Evolutionary conservation across 2,888 invertebrate species (phyloP).

Genomic region (Flexamia atlantica): DNA sequence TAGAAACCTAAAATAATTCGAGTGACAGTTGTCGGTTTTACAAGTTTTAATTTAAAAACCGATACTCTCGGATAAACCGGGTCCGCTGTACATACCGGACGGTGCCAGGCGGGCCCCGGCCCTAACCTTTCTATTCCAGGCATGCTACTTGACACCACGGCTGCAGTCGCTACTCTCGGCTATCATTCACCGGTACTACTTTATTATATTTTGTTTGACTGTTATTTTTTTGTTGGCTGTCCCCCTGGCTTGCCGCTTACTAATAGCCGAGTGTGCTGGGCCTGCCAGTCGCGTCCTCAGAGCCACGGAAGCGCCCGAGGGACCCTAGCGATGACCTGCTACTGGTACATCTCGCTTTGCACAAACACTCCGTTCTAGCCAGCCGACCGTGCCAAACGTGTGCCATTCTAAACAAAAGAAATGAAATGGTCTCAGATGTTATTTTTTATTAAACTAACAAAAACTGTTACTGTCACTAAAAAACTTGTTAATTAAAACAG

Average conservation of each 20-base stretch:
- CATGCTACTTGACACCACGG: slow-evolving; percentile 58
- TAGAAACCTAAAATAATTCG: no score
- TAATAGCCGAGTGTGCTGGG: slow-evolving; percentile 66
- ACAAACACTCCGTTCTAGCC: slow-evolving; percentile 76
- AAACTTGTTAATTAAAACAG: no score
- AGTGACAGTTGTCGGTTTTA: no score
- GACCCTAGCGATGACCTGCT: slow-evolving; percentile 91
- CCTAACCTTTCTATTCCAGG: slow-evolving; percentile 64
- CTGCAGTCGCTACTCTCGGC: slow-evolving; percentile 61
- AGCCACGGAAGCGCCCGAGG: slow-evolving; percentile 92
- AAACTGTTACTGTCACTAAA: no score
- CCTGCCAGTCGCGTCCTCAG: slow-evolving; percentile 69
- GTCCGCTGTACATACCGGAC: neutral
- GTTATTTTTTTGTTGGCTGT: slow-evolving; percentile 69
- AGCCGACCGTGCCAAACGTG: no score
- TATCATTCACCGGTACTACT: slow-evolving; percentile 54
- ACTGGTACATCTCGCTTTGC: slow-evolving; percentile 92
- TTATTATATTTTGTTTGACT: slow-evolving; percentile 69
- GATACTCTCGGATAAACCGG: no score
- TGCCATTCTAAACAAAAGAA: no score
- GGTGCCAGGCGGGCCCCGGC: slow-evolving; percentile 9
- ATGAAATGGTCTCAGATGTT: no score
- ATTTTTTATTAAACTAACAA: no score
- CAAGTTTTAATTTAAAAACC: no score
- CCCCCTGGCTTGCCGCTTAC: slow-evolving; percentile 70